These are phyloP conservation scores for Scolopax rusticola DNA, from an alignment of 2,797 vertebrate species.

Conservation along the genomic window DNA sequence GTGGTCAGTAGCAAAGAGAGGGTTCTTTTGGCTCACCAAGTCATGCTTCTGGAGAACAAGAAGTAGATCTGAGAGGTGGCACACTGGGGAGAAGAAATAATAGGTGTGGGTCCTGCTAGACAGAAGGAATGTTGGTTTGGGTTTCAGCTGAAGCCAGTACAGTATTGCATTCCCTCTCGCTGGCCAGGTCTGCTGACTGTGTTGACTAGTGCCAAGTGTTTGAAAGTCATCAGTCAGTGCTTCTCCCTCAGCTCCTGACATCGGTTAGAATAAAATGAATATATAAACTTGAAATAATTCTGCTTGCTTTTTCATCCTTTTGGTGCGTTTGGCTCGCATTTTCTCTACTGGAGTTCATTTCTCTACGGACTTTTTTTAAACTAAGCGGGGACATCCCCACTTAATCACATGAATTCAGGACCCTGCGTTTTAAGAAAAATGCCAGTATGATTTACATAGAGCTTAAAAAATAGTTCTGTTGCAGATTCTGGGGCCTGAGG, in stretches of 20 bases:
- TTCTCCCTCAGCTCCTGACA: background rate
- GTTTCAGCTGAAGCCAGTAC: background rate
- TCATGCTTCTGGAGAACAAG: background rate
- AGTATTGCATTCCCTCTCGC: background rate
- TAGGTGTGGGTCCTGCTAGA: background rate
- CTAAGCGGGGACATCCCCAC: background rate
- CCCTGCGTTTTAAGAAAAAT: background rate
- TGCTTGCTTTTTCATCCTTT: background rate
- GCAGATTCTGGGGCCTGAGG: background rate
- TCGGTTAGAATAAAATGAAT: background rate
- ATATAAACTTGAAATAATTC: background rate
- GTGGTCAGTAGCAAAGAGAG: background rate
- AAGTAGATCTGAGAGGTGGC: background rate
- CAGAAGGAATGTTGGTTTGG: fast-evolving
- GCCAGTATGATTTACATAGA: background rate
- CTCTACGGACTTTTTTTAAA: background rate
- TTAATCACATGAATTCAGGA: background rate
- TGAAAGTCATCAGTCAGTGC: background rate
- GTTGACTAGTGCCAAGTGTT: background rate
- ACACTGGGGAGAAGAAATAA: background rate
- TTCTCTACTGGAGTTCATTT: background rate
- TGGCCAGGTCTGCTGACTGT: background rate
- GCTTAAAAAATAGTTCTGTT: background rate
- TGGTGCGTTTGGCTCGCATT: background rate
- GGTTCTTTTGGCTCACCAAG: background rate